phyloP scores from a whole-genome alignment of 2,888 invertebrate genomes.

The Drosophila maculinotata region DNA sequence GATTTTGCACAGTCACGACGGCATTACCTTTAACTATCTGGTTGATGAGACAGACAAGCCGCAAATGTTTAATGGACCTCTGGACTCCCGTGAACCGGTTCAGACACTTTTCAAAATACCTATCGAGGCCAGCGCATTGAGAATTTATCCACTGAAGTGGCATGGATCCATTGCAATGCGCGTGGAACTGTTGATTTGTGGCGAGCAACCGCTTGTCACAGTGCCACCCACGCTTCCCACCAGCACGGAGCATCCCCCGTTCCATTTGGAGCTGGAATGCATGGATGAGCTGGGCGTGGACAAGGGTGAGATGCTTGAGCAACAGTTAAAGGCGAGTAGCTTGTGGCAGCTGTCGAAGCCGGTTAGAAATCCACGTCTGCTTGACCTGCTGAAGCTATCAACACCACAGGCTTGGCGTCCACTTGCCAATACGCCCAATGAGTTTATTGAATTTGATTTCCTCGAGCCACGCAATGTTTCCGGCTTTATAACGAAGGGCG shows the following conservation, averaged over 20 bases:
- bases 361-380: constrained; percentile 70
- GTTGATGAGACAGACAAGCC: constrained; percentile 86
- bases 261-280: constrained; percentile 85
- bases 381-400: constrained; percentile 83
- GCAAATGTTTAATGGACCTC: constrained; percentile 90
- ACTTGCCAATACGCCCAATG: constrained; percentile 88
- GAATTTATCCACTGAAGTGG: constrained; percentile 92
- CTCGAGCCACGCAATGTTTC: constrained; percentile 91
- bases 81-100: constrained; percentile 87
- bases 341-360: constrained; percentile 76
- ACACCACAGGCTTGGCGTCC: constrained; percentile 88
- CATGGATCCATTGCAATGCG: constrained; percentile 89
- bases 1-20: constrained; percentile 89
- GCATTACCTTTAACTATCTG: constrained; percentile 87
- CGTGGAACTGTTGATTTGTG: constrained; percentile 91
- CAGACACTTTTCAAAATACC: constrained; percentile 89
- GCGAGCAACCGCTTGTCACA: constrained; percentile 36
- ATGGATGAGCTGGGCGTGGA: constrained; percentile 91
- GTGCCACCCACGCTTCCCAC: constrained; percentile 29
- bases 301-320: constrained; percentile 87
- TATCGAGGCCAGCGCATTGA: constrained; percentile 90
- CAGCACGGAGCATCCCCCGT: constrained; percentile 52
- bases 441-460: constrained; percentile 92
- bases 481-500: constrained; percentile 91
- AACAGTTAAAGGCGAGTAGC: constrained; percentile 87